These are phyloP conservation scores for Cephus spinipes DNA, from an alignment of 2,888 invertebrate species.

Conservation along the genomic window DNA sequence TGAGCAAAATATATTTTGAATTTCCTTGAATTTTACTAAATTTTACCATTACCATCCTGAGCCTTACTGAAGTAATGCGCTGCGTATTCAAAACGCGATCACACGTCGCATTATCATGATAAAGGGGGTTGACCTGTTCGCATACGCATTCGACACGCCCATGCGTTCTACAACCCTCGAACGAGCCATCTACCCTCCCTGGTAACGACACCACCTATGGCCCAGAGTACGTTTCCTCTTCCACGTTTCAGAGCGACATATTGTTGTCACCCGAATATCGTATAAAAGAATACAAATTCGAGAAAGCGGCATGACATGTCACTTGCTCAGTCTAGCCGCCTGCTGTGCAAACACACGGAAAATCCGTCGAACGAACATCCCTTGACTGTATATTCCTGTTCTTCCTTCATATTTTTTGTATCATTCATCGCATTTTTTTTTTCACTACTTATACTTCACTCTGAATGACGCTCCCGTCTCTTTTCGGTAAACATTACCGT, in stretches of 20 bases:
- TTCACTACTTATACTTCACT: not conserved
- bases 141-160: constrained; percentile 4
- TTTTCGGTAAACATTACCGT: not conserved
- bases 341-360: constrained; percentile 46
- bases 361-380: constrained; percentile 26
- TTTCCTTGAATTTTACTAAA: not conserved
- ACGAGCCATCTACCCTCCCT: not conserved
- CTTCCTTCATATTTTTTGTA: constrained; percentile 12
- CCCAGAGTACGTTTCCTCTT: not conserved
- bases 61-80: not conserved
- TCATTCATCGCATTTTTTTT: constrained; percentile 4
- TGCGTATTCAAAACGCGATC: not conserved
- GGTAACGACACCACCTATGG: not conserved
- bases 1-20: not conserved
- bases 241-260: constrained; percentile 11
- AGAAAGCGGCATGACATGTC: constrained; percentile 38
- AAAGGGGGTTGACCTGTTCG: constrained; percentile 1
- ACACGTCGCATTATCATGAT: constrained; percentile 4
- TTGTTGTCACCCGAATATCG: constrained; percentile 18
- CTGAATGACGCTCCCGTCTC: not conserved
- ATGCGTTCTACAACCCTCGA: not conserved
- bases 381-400: constrained; percentile 8
- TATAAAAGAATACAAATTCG: constrained; percentile 28
- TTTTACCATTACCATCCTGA: not conserved
- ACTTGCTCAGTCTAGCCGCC: constrained; percentile 33